Conservation (phyloP, 2,888 invertebrate genomes). For the Lasioglossum figueresi region DNA sequence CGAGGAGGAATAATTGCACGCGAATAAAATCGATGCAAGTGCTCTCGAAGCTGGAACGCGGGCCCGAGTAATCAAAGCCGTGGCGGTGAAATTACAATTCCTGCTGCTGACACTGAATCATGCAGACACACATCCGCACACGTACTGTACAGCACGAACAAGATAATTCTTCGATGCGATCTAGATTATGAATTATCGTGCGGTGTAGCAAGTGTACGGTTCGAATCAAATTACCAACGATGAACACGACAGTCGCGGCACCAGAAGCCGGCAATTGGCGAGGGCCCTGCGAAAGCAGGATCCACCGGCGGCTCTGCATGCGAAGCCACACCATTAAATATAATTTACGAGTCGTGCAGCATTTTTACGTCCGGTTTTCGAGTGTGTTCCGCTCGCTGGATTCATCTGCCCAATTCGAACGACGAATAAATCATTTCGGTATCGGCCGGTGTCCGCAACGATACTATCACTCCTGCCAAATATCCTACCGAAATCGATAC, state of each 20-base stretch:
- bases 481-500: neutral
- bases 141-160: neutral
- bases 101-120: constrained; percentile 32
- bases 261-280: constrained; percentile 27
- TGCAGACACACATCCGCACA: neutral
- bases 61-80: constrained; percentile 23
- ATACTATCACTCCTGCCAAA: neutral
- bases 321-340: constrained; percentile 67
- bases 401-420: constrained; percentile 49
- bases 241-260: constrained; percentile 27
- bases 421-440: constrained; percentile 58
- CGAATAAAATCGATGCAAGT: constrained; percentile 15
- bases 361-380: constrained; percentile 68
- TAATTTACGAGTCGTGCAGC: constrained; percentile 72
- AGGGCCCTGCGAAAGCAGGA: constrained; percentile 40
- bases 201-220: constrained; percentile 19
- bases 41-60: neutral
- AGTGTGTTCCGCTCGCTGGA: constrained; percentile 39
- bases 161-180: constrained; percentile 36
- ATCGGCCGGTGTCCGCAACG: constrained; percentile 15
- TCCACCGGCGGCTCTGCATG: constrained; percentile 49
- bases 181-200: constrained; percentile 43
- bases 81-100: constrained; percentile 30
- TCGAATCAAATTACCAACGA: constrained; percentile 47
- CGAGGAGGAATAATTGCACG: neutral